Evolutionary conservation across 2,888 invertebrate species (phyloP), one percentile per base, ranked within the genome.

Genomic region (Nowickia ferox): DNA sequence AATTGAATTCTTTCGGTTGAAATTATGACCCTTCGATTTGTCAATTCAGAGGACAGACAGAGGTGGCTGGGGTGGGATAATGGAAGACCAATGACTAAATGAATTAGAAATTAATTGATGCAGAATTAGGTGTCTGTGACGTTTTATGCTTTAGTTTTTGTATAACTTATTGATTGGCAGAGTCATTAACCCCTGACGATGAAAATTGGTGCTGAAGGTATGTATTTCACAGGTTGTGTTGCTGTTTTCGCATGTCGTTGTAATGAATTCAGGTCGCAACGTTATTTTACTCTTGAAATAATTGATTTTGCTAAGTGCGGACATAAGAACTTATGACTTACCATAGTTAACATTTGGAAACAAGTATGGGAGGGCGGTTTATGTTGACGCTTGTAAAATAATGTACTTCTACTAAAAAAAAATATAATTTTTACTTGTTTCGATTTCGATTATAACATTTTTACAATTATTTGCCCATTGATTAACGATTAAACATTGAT

Each of bases 101-200:
- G 15, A 59, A 57, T 42, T 11, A 53, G 3, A 13, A 53, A 53
- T 30, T 10, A 51, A 51, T 44, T 22, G 5, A 57, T 17, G 40
- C 9, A 38, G 13, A 38, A 22, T 9, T n/a, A 10, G 19, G 9
- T 22, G 8, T 13, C 17, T 57, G 30, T 72, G 69, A 69, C 63
- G 81, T 40, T 19, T 75, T 82, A 76, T 82, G n/a, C 69, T 74
- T 75, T 59, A 55, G 44, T 75, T 75, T 61, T 48, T 0, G 53
- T 0, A 57, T 46, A 55, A 46, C 0, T 40, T 17, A 17, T 48
- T 68, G 48, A 38, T 61, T 48, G 17, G 59, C 13, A 17, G 19
- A 72, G 17, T 59, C 17, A 15, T 59, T 61, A 15, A 61, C 3
- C 40, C 48, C 5, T 15, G 5, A 10, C 10, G 74, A 10, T 55